Base-by-base conservation (phyloP, 1,140 invertebrate species). In the Cyrtorhinus lividipennis region DNA sequence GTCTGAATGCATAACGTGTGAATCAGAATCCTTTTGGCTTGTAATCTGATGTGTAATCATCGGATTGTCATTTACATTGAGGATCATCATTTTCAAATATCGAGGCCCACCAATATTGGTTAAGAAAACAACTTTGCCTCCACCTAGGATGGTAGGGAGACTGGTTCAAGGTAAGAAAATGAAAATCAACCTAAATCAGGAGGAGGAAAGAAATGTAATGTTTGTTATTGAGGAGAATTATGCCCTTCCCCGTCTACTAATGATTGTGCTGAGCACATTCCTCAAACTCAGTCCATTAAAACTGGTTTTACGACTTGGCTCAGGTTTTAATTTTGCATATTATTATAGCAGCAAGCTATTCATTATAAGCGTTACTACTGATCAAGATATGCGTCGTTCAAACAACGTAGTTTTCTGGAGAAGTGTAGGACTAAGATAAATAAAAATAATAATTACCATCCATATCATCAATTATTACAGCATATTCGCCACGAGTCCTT, bases 371-470 rank as follows among this genome's bases (percentile, higher is more conserved):
- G 8, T 22, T 53, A 20, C 48, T 53, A 22, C 48, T 53, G 48
- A 53, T 53, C 48, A 53, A 53, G 48, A 15, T 53, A 53, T 53
- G 48, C 48, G 20, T 53, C 48, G 48, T 53, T 53, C 30, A 38
- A 44, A 44, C n/a, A 8, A 44, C 38, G 38, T 10, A 44, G 38
- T 10, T 44, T 10, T 10, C 38, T 44, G 38, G 38, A 10, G 8
- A 44, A n/a, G 8, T 44, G 8, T 44, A n/a, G 38, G 38, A 8
- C 38, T n/a, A n/a, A n/a, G n/a, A n/a, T n/a, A n/a, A n/a, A n/a
- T n/a, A n/a, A n/a, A n/a, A n/a, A n/a, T n/a, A n/a, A n/a, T n/a
- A n/a, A 44, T 10, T 44, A 10, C n/a, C n/a, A n/a, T n/a, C n/a
- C 38, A 44, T 44, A 44, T n/a, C 38, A 8, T 44, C 38, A 44